These are phyloP conservation scores for Blera fallax DNA, from an alignment of 2,888 invertebrate species.

Conservation along the genomic window DNA sequence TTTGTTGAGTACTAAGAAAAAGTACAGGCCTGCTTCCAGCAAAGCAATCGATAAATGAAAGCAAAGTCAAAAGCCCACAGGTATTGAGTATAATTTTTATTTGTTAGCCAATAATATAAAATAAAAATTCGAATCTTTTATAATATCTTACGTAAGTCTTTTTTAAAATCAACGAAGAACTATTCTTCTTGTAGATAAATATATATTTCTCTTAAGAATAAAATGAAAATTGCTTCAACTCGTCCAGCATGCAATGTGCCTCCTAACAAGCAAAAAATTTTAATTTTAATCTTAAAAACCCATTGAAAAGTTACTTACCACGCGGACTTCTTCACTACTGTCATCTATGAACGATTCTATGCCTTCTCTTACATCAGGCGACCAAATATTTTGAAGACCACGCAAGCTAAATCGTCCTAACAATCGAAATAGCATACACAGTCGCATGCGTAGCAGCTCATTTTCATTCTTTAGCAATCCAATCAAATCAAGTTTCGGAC, in stretches of 20 bases:
- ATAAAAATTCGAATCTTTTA: not conserved
- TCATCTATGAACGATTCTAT: constrained; percentile 78
- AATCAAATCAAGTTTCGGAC: constrained; percentile 83
- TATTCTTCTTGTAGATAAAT: not conserved
- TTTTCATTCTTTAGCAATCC: constrained; percentile 84
- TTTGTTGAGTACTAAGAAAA: too few species aligned
- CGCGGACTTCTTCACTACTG: constrained; percentile 75
- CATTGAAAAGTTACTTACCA: constrained; percentile 69
- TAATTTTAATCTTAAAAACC: not conserved
- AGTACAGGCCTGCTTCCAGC: too few species aligned
- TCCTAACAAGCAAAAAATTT: constrained; percentile 73
- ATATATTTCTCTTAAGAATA: constrained; percentile 73
- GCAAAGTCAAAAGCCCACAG: too few species aligned
- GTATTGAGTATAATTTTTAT: not conserved
- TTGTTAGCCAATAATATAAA: not conserved
- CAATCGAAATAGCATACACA: constrained; percentile 88
- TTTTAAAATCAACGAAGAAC: not conserved
- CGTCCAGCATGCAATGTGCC: constrained; percentile 79
- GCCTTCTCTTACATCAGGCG: constrained; percentile 76
- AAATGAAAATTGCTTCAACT: constrained; percentile 80
- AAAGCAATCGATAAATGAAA: too few species aligned
- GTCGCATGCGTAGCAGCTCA: constrained; percentile 84
- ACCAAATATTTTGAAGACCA: constrained; percentile 83
- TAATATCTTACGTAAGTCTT: not conserved
- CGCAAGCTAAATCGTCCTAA: constrained; percentile 87